Conservation (phyloP, 2,113 vertebrate species). For the Tursiops truncatus region DNA sequence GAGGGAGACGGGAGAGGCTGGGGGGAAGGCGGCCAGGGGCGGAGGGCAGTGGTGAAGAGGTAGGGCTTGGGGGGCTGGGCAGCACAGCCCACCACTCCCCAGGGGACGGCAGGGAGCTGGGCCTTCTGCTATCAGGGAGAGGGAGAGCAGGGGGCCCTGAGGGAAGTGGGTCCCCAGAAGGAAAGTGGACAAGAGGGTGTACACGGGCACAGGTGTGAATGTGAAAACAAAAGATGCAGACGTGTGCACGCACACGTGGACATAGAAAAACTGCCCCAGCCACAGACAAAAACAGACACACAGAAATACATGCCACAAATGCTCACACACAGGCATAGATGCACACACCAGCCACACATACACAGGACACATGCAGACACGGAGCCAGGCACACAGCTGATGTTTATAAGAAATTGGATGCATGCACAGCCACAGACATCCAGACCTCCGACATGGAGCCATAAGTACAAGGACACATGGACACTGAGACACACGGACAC, state of each 20-base stretch:
- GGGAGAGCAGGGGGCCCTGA: background rate
- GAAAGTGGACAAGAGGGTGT: background rate
- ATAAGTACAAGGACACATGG: background rate
- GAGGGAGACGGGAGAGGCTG: background rate
- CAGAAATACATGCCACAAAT: background rate
- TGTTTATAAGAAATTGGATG: fast-evolving
- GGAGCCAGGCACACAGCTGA: background rate
- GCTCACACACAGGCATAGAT: background rate
- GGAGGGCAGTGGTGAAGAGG: background rate
- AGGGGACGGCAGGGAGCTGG: background rate
- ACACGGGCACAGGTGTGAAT: background rate
- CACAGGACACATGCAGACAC: fast-evolving
- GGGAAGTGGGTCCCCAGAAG: background rate
- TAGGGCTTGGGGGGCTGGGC: background rate
- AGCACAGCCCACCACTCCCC: background rate
- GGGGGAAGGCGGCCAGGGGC: background rate
- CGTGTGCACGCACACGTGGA: fast-evolving
- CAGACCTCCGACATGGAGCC: background rate
- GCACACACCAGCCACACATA: fast-evolving
- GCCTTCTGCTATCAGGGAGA: background rate
- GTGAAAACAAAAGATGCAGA: background rate
- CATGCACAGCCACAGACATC: fast-evolving
- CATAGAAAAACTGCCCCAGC: background rate
- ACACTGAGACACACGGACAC: background rate
- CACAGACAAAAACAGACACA: background rate